Percentiles rank a stretch among this genome's conserved stretches.
Evolutionary conservation across 2,888 invertebrate genomes (phyloP).

Genomic region (Argyra leucocephala): DNA sequence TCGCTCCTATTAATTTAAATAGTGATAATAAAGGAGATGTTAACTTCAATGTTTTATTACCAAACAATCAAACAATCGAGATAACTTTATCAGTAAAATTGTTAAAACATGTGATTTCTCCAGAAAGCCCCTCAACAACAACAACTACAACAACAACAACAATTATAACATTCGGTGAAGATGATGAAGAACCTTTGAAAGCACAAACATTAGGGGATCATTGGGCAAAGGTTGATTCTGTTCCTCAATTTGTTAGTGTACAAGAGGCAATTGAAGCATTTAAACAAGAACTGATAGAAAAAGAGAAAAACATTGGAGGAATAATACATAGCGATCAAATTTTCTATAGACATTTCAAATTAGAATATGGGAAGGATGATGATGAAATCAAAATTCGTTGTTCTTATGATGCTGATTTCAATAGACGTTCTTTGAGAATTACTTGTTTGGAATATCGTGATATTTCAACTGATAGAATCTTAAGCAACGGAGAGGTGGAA

Average conservation of each 20-base stretch:
- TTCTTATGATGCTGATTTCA: slow-evolving; percentile 17
- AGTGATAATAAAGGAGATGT: too few relatives aligned
- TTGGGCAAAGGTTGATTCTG: background rate
- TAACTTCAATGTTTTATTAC: background rate
- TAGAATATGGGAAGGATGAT: slow-evolving; percentile 18
- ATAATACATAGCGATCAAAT: slow-evolving; percentile 18
- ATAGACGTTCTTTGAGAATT: slow-evolving; percentile 14
- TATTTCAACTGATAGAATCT: slow-evolving; percentile 16
- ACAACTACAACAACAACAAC: background rate
- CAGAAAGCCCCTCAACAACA: background rate
- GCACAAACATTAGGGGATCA: background rate
- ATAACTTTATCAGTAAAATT: background rate
- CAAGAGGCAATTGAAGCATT: slow-evolving; percentile 21
- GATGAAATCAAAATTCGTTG: slow-evolving; percentile 17
- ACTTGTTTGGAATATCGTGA: slow-evolving; percentile 21
- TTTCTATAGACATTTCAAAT: slow-evolving; percentile 21
- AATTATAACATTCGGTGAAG: background rate
- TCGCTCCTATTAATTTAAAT: too few relatives aligned
- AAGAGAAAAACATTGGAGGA: slow-evolving; percentile 18
- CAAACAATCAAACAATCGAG: background rate
- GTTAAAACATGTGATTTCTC: background rate
- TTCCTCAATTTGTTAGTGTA: slow-evolving; percentile 12
- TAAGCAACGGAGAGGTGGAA: slow-evolving; percentile 19
- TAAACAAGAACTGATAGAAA: slow-evolving; percentile 19
- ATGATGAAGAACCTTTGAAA: background rate